These are phyloP conservation scores for Drosophila lowei DNA, from an alignment of 1,140 invertebrate genomes.

Conservation along the genomic window DNA sequence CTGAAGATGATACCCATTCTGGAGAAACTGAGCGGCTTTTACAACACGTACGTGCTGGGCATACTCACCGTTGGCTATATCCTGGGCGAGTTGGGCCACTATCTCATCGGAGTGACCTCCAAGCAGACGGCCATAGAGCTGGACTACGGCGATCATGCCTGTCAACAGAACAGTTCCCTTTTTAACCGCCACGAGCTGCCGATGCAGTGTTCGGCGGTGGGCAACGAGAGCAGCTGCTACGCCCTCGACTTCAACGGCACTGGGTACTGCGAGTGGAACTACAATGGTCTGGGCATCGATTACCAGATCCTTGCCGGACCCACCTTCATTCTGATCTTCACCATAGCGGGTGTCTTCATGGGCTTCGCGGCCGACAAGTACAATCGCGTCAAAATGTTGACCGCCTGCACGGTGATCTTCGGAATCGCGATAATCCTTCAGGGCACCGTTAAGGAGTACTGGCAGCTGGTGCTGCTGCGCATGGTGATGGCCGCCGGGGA, in stretches of 20 bases:
- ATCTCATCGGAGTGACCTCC: constrained; percentile 93
- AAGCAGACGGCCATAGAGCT: constrained; percentile 92
- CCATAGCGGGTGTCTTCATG: constrained; percentile 92
- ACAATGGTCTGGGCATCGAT: constrained; percentile 95
- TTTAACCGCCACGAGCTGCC: constrained; percentile 85
- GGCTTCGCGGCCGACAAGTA: constrained; percentile 93
- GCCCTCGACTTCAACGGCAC: constrained; percentile 88
- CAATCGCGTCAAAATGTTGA: constrained; percentile 89
- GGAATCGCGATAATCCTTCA: constrained; percentile 92
- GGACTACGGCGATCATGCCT: constrained; percentile 94
- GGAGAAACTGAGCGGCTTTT: constrained; percentile 87
- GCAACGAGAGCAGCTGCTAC: constrained; percentile 85
- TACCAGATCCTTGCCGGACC: constrained; percentile 97
- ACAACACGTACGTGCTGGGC: constrained; percentile 90
- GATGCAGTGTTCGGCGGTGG: constrained; percentile 85
- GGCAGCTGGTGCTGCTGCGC: constrained; percentile 93
- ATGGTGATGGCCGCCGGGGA: constrained; percentile 95
- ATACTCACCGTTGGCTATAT: constrained; percentile 92
- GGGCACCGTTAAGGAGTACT: constrained; percentile 92
- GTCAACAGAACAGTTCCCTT: constrained; percentile 89
- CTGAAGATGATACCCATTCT: constrained; percentile 71
- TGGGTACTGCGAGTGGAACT: constrained; percentile 94
- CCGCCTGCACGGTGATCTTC: constrained; percentile 91
- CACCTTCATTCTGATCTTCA: constrained; percentile 95
- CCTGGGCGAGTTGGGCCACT: constrained; percentile 93